These are phyloP conservation scores for Rapana venosa DNA, from an alignment of 2,888 invertebrate genomes.

Conservation along the genomic window DNA sequence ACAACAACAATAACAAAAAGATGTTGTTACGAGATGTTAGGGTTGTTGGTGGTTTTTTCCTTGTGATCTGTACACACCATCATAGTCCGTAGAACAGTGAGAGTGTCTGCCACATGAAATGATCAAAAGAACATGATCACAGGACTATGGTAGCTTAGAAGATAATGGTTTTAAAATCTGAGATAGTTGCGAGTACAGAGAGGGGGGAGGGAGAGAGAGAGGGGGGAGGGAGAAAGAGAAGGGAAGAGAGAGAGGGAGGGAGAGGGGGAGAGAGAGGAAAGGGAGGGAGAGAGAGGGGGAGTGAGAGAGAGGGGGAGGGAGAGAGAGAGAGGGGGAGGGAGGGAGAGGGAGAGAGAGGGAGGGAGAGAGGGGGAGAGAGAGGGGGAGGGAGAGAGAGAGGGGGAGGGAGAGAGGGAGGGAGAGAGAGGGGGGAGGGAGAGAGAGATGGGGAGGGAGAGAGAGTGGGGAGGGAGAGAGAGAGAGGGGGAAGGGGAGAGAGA, in stretches of 20 bases:
- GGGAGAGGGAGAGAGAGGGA: not conserved
- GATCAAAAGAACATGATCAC: not conserved
- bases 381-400: not conserved
- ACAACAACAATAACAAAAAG: not conserved
- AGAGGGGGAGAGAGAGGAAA: not conserved
- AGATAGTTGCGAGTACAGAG: not conserved
- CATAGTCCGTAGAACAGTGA: not conserved
- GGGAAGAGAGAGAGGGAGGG: not conserved
- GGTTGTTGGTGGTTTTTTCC: not conserved
- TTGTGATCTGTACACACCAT: not conserved
- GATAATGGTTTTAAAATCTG: not conserved
- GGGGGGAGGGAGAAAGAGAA: not conserved
- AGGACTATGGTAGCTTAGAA: not conserved
- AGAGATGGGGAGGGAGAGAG: not conserved
- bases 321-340: not conserved
- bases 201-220: not conserved
- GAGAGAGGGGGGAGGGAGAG: not conserved
- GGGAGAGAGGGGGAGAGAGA: not conserved
- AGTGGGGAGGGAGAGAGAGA: not conserved
- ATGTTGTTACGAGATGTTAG: not conserved
- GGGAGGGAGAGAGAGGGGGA: not conserved
- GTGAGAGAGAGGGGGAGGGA: not conserved
- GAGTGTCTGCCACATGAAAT: not conserved
- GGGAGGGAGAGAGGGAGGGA: not conserved
- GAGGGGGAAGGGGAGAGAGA: not conserved